Percentiles rank a stretch among this genome's conserved stretches.
Evolutionary conservation across 2,797 vertebrate genomes (phyloP).

Genomic region (Halcyon badia): DNA sequence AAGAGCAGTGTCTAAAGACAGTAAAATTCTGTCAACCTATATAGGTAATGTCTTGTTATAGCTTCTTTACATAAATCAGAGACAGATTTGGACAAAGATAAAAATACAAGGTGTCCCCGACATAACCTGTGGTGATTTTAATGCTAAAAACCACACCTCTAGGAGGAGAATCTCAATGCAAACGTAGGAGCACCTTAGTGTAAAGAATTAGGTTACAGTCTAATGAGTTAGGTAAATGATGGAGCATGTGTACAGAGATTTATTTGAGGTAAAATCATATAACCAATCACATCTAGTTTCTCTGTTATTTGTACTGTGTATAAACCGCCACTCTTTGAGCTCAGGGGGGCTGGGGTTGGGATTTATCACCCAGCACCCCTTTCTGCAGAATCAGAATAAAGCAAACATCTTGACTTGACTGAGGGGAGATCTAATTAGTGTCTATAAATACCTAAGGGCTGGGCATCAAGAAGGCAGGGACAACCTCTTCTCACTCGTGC

Average conservation of each 20-base stretch:
- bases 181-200: not conserved
- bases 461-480: too few relatives aligned
- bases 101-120: not conserved
- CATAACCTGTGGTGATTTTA: not conserved
- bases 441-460: too few relatives aligned
- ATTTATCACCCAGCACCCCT: not conserved
- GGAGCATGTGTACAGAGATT: not conserved
- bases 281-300: not conserved
- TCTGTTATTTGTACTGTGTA: not conserved
- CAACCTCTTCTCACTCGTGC: too few relatives aligned
- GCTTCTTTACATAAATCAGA: not conserved
- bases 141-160: not conserved
- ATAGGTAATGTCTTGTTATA: not conserved
- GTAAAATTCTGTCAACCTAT: not conserved
- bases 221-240: not conserved
- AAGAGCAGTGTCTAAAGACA: not conserved
- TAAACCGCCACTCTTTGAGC: not conserved
- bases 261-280: not conserved
- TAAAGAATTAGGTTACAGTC: not conserved
- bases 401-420: not conserved
- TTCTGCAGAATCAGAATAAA: not conserved
- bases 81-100: not conserved
- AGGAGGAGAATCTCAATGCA: not conserved
- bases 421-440: too few relatives aligned
- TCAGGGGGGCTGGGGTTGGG: not conserved